Evolutionary conservation across 2,888 invertebrate genomes (phyloP), one percentile per base, ranked within the genome.

Genomic region (Oxytorus armatus): DNA sequence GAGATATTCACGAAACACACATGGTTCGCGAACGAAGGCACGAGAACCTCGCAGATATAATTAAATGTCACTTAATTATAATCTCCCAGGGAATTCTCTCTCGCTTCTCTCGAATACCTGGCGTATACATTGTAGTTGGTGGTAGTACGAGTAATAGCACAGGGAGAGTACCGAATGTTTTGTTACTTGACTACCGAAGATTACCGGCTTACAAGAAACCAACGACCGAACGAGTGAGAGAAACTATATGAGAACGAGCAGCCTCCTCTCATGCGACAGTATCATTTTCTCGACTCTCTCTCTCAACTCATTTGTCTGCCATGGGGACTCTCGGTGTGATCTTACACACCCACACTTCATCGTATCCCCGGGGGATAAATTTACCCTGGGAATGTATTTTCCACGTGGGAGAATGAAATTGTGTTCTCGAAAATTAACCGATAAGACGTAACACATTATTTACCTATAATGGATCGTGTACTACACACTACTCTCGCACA

Each of bases 241-340:
- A 8, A 47, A 29, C 29, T 10, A 44, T 25, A 23, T 8, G 23
- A 16, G 44, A 53, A 16, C 53, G 11, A 53, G 42, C 42, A n/a
- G 42, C 44, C 25, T 25, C 44, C 29, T 49, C 70, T 66, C 65
- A 39, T 55, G 73, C 70, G 77, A 79, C 83, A 78, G 82, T 80
- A 83, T 82, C 83, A 83, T 77, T 79, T 65, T 79, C 69, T 77
- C 68, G 73, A 74, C 74, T 79, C 82, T 79, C 69, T 70, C 74
- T 79, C 82, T 79, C 69, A 51, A 79, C 79, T 66, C 79, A 77
- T 83, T 81, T 77, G 75, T 82, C 82, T 70, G n/a, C 29, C 57
- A 49, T 47, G 47, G 55, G 47, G 55, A 18, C 69, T 69, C 51
- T 42, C 63, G 36, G 75, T n/a, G 49, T 65, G 69, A 25, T n/a